Evolutionary conservation across 2,888 invertebrate genomes (phyloP).

Genomic region (Scaeva pyrastri): DNA sequence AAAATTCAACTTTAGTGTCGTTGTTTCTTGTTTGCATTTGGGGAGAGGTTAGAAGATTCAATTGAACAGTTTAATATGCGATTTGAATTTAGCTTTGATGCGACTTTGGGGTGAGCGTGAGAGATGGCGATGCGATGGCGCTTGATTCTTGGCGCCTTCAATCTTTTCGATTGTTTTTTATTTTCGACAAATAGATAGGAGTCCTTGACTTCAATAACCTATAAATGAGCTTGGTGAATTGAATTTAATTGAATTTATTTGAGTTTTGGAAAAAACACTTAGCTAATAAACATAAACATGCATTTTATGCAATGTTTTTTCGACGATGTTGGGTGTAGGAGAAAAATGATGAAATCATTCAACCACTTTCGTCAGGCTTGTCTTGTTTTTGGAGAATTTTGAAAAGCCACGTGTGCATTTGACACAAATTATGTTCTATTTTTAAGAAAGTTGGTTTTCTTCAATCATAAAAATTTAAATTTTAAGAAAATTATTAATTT

Average conservation of each 20-base stretch:
- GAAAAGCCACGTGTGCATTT: too few relatives aligned
- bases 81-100: too few relatives aligned
- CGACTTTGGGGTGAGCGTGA: too few relatives aligned
- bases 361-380: not conserved
- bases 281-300: not conserved
- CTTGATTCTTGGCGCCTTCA: conserved; percentile 62
- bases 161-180: conserved; percentile 33
- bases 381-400: not conserved
- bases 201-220: conserved; percentile 25
- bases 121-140: too few relatives aligned
- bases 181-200: not conserved
- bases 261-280: not conserved
- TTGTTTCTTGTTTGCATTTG: conserved; percentile 26
- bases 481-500: too few relatives aligned
- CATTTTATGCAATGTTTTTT: conserved; percentile 5
- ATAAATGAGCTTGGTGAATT: not conserved
- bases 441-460: too few relatives aligned
- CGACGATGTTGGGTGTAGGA: too few relatives aligned
- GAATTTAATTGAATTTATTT: not conserved
- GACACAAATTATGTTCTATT: too few relatives aligned
- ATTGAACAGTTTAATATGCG: too few relatives aligned
- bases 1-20: conserved; percentile 39
- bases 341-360: not conserved
- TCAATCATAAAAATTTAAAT: too few relatives aligned
- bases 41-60: too few relatives aligned